Evolutionary conservation across 2,113 vertebrate genomes (phyloP).

Genomic region (Anguilla japonica): DNA sequence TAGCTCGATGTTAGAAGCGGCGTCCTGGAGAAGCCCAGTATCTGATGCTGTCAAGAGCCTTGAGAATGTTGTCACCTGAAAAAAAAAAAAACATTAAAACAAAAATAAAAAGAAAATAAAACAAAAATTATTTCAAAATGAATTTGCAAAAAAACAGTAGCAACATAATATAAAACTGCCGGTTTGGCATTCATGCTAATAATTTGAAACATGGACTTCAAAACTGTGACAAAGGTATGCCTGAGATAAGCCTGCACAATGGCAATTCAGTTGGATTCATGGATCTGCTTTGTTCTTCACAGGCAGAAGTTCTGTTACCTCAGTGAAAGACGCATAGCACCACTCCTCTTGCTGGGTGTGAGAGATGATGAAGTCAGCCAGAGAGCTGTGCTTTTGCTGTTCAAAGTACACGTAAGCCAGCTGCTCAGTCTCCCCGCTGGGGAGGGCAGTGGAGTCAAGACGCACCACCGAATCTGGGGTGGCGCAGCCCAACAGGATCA

Average conservation of each 20-base stretch:
- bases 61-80: slow-evolving; percentile 92
- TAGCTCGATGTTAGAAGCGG: slow-evolving; percentile 63
- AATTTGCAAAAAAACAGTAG: not conserved
- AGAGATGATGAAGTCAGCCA: slow-evolving; percentile 76
- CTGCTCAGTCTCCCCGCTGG: slow-evolving; percentile 48
- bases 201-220: not conserved
- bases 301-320: slow-evolving; percentile 69
- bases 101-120: not conserved
- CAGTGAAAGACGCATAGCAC: slow-evolving; percentile 68
- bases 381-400: slow-evolving; percentile 77
- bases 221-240: too few species aligned
- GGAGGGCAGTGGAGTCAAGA: slow-evolving; percentile 57
- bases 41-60: slow-evolving; percentile 85
- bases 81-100: slow-evolving; percentile 20
- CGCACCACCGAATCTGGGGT: slow-evolving; percentile 89
- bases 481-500: slow-evolving; percentile 81
- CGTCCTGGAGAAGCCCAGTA: slow-evolving; percentile 58
- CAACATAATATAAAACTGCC: not conserved
- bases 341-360: slow-evolving; percentile 44
- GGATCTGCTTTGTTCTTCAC: not conserved
- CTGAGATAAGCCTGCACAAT: too few species aligned
- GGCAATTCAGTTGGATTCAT: not conserved
- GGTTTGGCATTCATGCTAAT: not conserved
- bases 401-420: slow-evolving; percentile 73
- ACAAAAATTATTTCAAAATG: not conserved